Conservation (phyloP, 2,113 vertebrate species). For the Paramisgurnus dabryanus region DNA sequence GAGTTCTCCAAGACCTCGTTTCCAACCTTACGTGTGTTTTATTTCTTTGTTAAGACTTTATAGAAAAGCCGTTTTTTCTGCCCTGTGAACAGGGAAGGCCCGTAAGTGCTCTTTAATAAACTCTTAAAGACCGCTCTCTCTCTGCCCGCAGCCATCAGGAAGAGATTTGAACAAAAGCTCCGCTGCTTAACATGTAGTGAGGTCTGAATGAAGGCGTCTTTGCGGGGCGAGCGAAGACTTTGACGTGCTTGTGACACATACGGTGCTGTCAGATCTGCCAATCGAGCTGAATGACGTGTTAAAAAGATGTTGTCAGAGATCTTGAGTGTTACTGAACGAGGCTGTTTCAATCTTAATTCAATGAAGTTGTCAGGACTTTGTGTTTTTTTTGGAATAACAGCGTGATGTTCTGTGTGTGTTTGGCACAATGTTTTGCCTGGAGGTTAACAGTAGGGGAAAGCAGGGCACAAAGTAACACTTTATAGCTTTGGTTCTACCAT, state of each 20-base stretch:
- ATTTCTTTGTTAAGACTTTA: conserved; percentile 22
- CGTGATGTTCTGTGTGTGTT: conserved; percentile 38
- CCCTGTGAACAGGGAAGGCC: conserved; percentile 20
- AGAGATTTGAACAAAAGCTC: neutral
- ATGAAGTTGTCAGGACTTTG: conserved; percentile 34
- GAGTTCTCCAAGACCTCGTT: conserved; percentile 1
- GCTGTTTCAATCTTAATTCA: conserved; percentile 15
- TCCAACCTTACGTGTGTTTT: conserved; percentile 30
- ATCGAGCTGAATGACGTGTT: conserved; percentile 17
- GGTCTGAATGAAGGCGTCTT: neutral
- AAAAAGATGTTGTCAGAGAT: conserved; percentile 20
- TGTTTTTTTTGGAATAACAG: conserved; percentile 16
- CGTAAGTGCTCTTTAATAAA: conserved; percentile 44
- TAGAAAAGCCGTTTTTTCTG: conserved; percentile 10
- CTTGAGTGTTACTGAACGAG: conserved; percentile 2
- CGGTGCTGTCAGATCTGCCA: conserved; percentile 20
- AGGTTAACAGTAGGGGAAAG: too few species aligned
- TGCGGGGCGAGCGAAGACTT: neutral
- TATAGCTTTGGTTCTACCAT: too few species aligned
- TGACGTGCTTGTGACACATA: conserved; percentile 19
- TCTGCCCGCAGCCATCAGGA: neutral
- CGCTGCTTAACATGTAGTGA: conserved; percentile 1
- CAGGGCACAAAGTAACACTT: too few species aligned
- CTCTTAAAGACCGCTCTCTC: conserved; percentile 11
- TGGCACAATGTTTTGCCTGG: neutral